Conservation (phyloP, 2,113 vertebrate species). For the Passer domesticus region DNA sequence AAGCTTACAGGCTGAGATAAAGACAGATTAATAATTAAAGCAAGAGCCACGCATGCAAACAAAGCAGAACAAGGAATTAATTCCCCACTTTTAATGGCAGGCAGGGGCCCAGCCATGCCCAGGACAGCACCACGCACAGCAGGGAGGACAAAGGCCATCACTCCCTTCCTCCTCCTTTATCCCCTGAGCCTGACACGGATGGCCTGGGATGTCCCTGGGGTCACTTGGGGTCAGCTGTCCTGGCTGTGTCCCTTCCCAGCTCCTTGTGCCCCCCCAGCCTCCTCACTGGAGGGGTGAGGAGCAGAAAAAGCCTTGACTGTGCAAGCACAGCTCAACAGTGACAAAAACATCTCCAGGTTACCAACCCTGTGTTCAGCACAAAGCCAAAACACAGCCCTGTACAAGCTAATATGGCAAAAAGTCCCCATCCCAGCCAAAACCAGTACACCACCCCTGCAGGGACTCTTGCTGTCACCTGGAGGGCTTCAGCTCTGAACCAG, state of each 20-base stretch:
- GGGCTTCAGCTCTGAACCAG: neutral
- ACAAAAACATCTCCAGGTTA: neutral
- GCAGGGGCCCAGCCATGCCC: neutral
- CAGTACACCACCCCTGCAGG: neutral
- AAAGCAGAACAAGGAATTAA: neutral
- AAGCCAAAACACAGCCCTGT: neutral
- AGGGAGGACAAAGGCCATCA: neutral
- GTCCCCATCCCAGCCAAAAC: neutral
- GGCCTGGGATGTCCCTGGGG: neutral
- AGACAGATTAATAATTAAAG: neutral
- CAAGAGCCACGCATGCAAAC: neutral
- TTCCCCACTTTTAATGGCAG: neutral
- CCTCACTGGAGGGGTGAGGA: neutral
- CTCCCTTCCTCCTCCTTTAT: neutral
- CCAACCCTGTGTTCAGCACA: neutral
- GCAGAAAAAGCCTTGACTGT: neutral
- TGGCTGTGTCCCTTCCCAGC: neutral
- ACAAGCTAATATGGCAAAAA: neutral
- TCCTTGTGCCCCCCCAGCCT: neutral
- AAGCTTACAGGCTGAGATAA: neutral
- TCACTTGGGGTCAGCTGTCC: neutral
- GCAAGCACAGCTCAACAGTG: neutral
- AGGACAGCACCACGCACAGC: neutral
- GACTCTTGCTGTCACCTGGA: neutral
- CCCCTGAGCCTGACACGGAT: neutral